These are phyloP conservation scores for Lasioglossum morio DNA, from an alignment of 2,888 invertebrate species.

Conservation along the genomic window DNA sequence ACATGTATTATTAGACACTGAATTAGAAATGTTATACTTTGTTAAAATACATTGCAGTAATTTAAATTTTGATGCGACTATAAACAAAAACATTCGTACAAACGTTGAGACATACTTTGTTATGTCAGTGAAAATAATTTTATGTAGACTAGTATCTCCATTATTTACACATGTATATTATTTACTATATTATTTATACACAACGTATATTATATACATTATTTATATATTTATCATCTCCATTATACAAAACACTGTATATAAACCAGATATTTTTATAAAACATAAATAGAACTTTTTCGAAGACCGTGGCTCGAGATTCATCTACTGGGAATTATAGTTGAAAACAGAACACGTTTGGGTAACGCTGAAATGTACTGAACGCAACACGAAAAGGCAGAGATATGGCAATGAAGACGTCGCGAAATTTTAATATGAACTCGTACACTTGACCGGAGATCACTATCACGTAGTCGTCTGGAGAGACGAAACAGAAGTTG, in stretches of 20 bases:
- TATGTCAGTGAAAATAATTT: neutral
- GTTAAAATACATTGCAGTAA: neutral
- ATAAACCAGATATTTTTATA: neutral
- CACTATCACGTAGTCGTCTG: constrained; percentile 30
- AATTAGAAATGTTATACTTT: neutral
- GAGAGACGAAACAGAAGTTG: constrained; percentile 42
- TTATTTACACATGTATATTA: too few species aligned
- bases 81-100: neutral
- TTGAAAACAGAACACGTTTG: neutral
- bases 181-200: too few species aligned
- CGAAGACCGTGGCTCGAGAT: neutral
- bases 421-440: constrained; percentile 35
- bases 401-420: constrained; percentile 51
- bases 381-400: constrained; percentile 23
- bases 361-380: neutral
- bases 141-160: too few species aligned
- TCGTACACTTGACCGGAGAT: constrained; percentile 46
- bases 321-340: neutral
- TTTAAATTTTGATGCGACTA: too few species aligned
- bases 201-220: too few species aligned
- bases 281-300: neutral
- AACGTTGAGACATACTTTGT: too few species aligned
- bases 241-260: neutral
- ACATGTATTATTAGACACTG: neutral
- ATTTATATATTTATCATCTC: too few species aligned